A percentile compares a stretch with the other conserved stretches of the same genome.
phyloP scores from a whole-genome alignment of 2,797 vertebrate genomes.

The Phoebastria nigripes region DNA sequence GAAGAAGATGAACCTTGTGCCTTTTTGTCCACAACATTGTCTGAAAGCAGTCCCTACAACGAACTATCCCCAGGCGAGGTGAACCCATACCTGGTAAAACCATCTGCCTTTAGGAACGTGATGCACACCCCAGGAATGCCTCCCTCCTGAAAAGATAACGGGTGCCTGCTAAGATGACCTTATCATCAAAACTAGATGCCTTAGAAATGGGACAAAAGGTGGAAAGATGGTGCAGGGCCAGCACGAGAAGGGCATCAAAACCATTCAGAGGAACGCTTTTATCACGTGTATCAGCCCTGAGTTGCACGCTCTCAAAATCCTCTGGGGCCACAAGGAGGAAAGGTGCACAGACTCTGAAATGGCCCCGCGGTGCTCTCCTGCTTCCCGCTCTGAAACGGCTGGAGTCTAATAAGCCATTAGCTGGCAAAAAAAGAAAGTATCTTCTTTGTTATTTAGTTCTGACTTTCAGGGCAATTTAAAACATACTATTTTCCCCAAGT shows the following conservation, averaged over 20 bases:
- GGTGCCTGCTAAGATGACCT: neutral
- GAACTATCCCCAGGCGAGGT: neutral
- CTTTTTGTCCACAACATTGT: neutral
- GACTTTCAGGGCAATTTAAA: neutral
- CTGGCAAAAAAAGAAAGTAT: no score
- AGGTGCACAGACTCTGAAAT: rapidly evolving
- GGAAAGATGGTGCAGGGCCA: neutral
- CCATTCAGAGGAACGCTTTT: rapidly evolving
- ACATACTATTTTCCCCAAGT: neutral
- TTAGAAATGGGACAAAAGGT: neutral
- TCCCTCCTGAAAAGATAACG: neutral
- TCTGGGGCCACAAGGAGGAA: neutral
- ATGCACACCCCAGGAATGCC: neutral
- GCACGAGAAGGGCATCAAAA: neutral
- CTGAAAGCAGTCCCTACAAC: neutral
- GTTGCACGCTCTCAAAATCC: neutral
- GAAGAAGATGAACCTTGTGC: neutral
- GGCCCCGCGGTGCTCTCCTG: neutral
- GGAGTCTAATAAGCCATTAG: neutral
- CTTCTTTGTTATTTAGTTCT: neutral
- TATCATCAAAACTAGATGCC: neutral
- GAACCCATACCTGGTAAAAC: neutral
- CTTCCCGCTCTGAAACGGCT: rapidly evolving
- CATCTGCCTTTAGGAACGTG: neutral
- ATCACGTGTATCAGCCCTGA: rapidly evolving